These are phyloP conservation scores for Puntigrus tetrazona DNA, from an alignment of 2,113 vertebrate species.

Conservation along the genomic window DNA sequence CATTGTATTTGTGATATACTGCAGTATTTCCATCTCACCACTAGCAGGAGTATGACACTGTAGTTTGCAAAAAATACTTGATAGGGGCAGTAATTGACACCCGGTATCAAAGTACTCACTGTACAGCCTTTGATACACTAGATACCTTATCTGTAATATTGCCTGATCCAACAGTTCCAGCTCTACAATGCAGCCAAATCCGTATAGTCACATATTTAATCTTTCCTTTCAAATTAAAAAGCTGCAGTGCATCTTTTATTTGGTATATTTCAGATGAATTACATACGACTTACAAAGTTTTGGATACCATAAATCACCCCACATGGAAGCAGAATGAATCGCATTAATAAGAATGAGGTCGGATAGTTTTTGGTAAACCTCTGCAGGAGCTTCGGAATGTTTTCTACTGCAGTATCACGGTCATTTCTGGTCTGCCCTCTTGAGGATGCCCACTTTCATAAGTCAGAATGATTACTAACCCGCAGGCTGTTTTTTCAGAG, in stretches of 20 bases:
- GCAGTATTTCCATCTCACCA: constrained; percentile 1
- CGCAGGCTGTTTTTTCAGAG: neutral
- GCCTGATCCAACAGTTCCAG: neutral
- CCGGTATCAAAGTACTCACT: constrained; percentile 27
- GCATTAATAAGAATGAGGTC: neutral
- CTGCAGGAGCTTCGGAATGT: neutral
- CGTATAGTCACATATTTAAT: neutral
- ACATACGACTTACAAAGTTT: neutral
- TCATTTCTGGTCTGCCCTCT: neutral
- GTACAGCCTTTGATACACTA: neutral
- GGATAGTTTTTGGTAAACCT: neutral
- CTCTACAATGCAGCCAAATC: neutral
- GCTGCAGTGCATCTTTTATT: neutral
- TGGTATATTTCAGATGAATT: neutral
- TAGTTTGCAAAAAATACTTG: neutral
- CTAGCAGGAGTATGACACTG: constrained; percentile 32
- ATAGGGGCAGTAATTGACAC: neutral
- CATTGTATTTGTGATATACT: neutral
- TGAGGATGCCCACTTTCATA: neutral
- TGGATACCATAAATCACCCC: neutral
- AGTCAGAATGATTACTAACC: neutral
- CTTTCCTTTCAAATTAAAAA: neutral
- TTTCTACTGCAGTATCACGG: neutral
- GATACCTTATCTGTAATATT: constrained; percentile 1
- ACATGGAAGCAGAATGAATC: neutral